Conservation (phyloP, 1,140 invertebrate genomes). For the Yoshiicerus persimilis region DNA sequence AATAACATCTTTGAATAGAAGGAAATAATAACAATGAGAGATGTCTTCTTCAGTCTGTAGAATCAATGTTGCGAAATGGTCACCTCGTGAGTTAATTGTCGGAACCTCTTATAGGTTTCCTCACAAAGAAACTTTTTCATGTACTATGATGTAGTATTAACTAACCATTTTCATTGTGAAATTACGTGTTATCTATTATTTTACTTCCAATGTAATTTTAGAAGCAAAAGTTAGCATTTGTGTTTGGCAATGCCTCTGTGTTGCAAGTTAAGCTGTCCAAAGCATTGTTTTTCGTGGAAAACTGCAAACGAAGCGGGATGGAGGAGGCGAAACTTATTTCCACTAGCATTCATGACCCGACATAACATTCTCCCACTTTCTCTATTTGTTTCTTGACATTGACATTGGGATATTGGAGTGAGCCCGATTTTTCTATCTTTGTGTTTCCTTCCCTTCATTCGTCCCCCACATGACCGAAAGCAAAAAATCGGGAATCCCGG, state of each 20-base stretch:
- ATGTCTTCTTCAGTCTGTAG: not conserved
- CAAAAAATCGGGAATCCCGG: not conserved
- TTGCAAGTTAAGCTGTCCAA: not conserved
- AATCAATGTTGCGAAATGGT: not conserved
- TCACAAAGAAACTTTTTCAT: not conserved
- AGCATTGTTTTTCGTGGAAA: not conserved
- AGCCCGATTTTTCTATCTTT: not conserved
- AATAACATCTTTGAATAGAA: not conserved
- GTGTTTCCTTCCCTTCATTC: not conserved
- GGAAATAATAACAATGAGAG: not conserved
- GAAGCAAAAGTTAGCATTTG: too few species aligned
- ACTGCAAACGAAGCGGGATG: not conserved
- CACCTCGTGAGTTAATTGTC: not conserved
- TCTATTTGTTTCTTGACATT: not conserved
- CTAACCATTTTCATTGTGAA: too few species aligned
- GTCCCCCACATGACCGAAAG: not conserved
- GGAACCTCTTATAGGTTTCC: not conserved
- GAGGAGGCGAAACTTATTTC: not conserved
- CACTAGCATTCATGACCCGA: slow-evolving; percentile 13
- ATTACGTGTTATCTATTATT: too few species aligned
- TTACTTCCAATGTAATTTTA: too few species aligned
- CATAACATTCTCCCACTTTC: slow-evolving; percentile 14
- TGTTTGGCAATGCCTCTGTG: not conserved
- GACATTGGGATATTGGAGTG: not conserved
- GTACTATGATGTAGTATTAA: too few species aligned